Evolutionary conservation across 1,140 invertebrate genomes (phyloP), one percentile per base, ranked within the genome.

Genomic region (Calliopsis andreniformis): DNA sequence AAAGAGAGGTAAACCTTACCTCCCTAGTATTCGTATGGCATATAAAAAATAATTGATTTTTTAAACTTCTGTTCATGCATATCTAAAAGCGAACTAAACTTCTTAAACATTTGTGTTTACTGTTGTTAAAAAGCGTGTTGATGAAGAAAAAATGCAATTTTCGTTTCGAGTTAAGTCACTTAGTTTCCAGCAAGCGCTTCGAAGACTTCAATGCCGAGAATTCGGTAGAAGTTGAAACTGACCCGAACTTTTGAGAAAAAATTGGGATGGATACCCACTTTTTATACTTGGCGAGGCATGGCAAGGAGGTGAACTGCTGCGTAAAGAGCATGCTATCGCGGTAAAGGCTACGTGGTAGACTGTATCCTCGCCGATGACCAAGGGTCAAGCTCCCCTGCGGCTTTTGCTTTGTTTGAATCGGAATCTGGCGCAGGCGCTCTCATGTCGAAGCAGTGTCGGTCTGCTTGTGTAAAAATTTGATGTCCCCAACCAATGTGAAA

Each of bases 241-340:
- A 10, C 8, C 0, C 18, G n/a, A 7, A 32, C 4, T 20, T 47
- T n/a, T 2, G 35, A 35, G 14, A 2, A 2, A 12, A 23, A 4
- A 20, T 25, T 30, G 16, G 35, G 25, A 7, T 4, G 18, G 25
- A 28, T 77, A 88, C 87, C 43, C 79, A 92, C 91, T 91, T 92
- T 80, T 91, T 90, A 69, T 89, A 90, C 76, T 90, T 92, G 59
- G 89, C 83, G 47, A 92, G 88, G 62, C 91, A 92, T 83, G 91
- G 91, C 35, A 92, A 81, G 8, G 83, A 84, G 51, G 84, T 84
- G 63, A 92, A 87, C 70, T 91, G 91, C 77, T 91, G 90, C 32
- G 89, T 87, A 87, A 92, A 92, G 51, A 91, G 81, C 91, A 92
- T 92, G 64, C 83, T 87, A 83, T 67, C 78, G n/a, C 82, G 70